phyloP scores from a whole-genome alignment of 2,797 vertebrate species.

The Anisognathus igniventris region DNA sequence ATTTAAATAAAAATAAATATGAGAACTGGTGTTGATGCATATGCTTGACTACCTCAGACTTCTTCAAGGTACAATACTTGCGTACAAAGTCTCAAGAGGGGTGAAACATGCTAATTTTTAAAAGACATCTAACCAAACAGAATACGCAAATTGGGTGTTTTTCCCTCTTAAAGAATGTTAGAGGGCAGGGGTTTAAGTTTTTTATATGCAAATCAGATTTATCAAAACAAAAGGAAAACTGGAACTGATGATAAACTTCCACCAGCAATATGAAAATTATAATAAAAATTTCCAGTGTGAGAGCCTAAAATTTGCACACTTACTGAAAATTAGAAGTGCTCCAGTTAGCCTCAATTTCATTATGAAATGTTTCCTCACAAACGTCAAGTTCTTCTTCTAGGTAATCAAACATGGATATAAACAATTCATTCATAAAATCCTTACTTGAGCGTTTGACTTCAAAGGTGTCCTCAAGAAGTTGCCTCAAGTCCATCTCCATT shows the following conservation, averaged over 20 bases:
- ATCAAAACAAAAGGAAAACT: background rate
- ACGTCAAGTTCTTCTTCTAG: background rate
- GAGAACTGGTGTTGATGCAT: background rate
- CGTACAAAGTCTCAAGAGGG: background rate
- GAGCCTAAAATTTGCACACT: background rate
- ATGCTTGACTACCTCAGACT: background rate
- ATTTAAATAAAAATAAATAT: slow-evolving; percentile 43
- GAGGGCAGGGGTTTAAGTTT: background rate
- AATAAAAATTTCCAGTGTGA: background rate
- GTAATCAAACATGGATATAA: background rate
- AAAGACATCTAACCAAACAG: background rate
- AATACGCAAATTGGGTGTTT: background rate
- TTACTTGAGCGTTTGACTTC: background rate
- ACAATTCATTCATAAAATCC: background rate
- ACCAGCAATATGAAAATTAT: background rate
- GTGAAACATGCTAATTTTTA: background rate
- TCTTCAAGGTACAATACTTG: background rate
- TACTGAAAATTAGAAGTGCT: background rate
- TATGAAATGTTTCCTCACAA: background rate
- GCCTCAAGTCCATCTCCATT: background rate
- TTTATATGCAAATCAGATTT: background rate
- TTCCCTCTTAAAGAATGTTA: background rate
- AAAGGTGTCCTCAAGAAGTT: background rate
- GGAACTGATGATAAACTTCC: background rate
- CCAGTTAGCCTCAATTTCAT: background rate